Percentiles rank a stretch among this genome's conserved stretches.
phyloP scores from a whole-genome alignment of 2,888 invertebrate genomes.

The Acleris holmiana region DNA sequence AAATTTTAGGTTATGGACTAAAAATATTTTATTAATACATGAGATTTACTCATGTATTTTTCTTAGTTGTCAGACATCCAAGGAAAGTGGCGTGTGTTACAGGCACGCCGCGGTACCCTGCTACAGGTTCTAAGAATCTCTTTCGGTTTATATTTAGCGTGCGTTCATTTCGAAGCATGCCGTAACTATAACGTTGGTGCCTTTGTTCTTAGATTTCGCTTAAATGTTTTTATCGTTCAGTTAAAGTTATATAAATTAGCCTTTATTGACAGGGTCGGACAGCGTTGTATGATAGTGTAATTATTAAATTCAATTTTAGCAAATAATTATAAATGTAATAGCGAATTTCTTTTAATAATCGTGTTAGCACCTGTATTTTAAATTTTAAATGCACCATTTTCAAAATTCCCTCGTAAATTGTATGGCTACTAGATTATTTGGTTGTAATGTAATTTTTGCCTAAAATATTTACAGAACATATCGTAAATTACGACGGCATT shows the following conservation, averaged over 20 bases:
- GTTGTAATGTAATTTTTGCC: slow-evolving; percentile 50
- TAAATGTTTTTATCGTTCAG: slow-evolving; percentile 41
- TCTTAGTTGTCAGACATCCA: not conserved
- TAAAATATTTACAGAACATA: slow-evolving; percentile 44
- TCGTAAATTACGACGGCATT: slow-evolving; percentile 3
- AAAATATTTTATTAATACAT: no score
- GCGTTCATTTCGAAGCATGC: slow-evolving; percentile 32
- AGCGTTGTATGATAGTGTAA: slow-evolving; percentile 74
- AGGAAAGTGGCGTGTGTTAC: not conserved
- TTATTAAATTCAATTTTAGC: slow-evolving; percentile 73
- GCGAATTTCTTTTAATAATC: slow-evolving; percentile 68
- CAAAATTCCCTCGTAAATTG: slow-evolving; percentile 58
- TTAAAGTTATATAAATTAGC: slow-evolving; percentile 57
- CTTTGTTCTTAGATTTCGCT: slow-evolving; percentile 47
- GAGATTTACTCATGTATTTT: no score
- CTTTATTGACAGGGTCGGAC: slow-evolving; percentile 81
- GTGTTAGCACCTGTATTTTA: slow-evolving; percentile 73
- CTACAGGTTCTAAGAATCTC: not conserved
- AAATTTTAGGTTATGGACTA: no score
- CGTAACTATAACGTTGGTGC: slow-evolving; percentile 51
- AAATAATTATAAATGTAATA: slow-evolving; percentile 73
- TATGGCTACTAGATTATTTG: slow-evolving; percentile 51
- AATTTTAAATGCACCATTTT: slow-evolving; percentile 70
- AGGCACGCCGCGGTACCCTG: not conserved
- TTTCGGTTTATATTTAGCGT: slow-evolving; percentile 5